These are phyloP conservation scores for Linnaemya vulpina DNA, from an alignment of 2,888 invertebrate species.

Conservation along the genomic window DNA sequence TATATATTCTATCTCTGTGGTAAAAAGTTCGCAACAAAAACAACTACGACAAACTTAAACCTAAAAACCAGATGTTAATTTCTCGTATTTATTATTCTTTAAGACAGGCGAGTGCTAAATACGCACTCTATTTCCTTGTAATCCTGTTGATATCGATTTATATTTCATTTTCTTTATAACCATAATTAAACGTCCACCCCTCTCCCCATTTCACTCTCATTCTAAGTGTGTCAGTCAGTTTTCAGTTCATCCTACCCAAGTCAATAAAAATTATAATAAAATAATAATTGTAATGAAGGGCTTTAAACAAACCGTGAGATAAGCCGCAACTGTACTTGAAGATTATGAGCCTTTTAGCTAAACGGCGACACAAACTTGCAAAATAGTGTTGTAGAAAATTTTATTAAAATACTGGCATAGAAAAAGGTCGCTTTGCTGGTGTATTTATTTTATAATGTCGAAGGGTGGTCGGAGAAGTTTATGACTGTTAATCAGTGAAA, in stretches of 20 bases:
- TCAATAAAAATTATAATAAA: background rate
- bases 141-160: constrained; percentile 51
- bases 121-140: background rate
- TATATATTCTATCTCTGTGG: too few relatives aligned
- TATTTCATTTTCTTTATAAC: constrained; percentile 30
- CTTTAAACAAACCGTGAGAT: constrained; percentile 34
- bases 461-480: too few relatives aligned
- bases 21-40: too few relatives aligned
- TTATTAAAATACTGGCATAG: background rate
- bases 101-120: background rate
- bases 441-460: too few relatives aligned
- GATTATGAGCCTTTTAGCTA: constrained; percentile 36
- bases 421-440: too few relatives aligned
- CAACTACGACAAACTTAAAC: too few relatives aligned
- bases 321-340: constrained; percentile 54
- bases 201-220: background rate
- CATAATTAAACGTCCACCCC: background rate
- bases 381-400: background rate
- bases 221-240: constrained; percentile 13
- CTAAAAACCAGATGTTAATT: constrained; percentile 37
- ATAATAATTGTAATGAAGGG: background rate
- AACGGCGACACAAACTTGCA: background rate
- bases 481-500: too few relatives aligned
- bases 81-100: constrained; percentile 10
- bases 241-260: background rate